Conservation (phyloP, 2,113 vertebrate species). For the Nothobranchius furzeri region DNA sequence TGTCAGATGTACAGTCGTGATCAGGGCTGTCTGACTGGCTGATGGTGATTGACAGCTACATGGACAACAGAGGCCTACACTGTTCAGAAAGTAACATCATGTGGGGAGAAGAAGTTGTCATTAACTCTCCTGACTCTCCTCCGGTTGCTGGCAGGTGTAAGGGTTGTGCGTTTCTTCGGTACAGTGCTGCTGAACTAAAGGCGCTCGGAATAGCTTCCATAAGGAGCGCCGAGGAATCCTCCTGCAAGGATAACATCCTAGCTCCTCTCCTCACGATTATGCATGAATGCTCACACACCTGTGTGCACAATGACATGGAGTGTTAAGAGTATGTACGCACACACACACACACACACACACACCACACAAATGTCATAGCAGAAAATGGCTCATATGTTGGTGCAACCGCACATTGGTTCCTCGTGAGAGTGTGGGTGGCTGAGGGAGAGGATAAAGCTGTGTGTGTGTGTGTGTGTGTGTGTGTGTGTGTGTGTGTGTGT, state of each 20-base stretch:
- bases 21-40: slow-evolving; percentile 14
- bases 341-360: slow-evolving; percentile 19
- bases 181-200: slow-evolving; percentile 56
- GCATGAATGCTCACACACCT: slow-evolving; percentile 7
- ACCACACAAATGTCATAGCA: slow-evolving; percentile 28
- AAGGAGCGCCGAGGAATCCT: slow-evolving; percentile 35
- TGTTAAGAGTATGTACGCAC: neutral
- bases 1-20: slow-evolving; percentile 20
- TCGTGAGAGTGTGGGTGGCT: slow-evolving; percentile 57
- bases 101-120: slow-evolving; percentile 18
- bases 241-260: slow-evolving; percentile 50
- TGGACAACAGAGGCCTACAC: slow-evolving; percentile 10
- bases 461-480: slow-evolving; percentile 27
- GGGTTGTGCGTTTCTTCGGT: slow-evolving; percentile 21
- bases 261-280: slow-evolving; percentile 18
- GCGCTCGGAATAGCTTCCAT: slow-evolving; percentile 13
- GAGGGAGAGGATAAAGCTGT: slow-evolving; percentile 38
- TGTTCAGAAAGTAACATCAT: slow-evolving; percentile 17
- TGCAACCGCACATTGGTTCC: slow-evolving; percentile 28
- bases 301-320: slow-evolving; percentile 3
- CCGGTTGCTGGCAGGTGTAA: slow-evolving; percentile 37
- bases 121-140: slow-evolving; percentile 42
- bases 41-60: slow-evolving; percentile 24
- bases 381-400: slow-evolving; percentile 34
- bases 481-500: slow-evolving; percentile 11